Evolutionary conservation across 2,797 vertebrate species (phyloP).

Genomic region (Babyrousa celebensis): DNA sequence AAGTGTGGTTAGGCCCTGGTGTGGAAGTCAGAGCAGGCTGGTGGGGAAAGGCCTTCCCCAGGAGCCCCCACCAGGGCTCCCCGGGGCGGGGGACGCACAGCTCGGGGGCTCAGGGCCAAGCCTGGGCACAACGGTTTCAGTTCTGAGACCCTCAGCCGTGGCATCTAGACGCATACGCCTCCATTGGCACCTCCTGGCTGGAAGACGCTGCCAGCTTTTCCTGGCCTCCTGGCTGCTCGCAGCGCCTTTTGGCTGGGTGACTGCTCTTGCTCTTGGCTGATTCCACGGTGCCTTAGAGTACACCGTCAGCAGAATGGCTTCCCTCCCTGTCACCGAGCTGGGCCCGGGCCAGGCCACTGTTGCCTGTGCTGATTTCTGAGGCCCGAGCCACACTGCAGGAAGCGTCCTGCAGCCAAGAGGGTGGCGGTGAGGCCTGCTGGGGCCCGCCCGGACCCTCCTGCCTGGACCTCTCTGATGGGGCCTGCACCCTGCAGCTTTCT

Average conservation of each 20-base stretch:
- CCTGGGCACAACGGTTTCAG: neutral
- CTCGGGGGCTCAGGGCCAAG: neutral
- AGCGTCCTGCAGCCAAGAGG: slow-evolving; percentile 17
- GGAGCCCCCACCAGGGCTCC: neutral
- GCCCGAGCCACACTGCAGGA: slow-evolving; percentile 50
- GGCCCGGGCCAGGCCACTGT: slow-evolving; percentile 58
- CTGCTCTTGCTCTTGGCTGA: slow-evolving; percentile 73
- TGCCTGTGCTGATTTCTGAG: slow-evolving; percentile 17
- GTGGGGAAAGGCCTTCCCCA: neutral
- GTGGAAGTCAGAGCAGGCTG: neutral
- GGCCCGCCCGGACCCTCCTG: neutral
- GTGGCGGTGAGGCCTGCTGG: slow-evolving; percentile 9
- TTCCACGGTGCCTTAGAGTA: slow-evolving; percentile 44
- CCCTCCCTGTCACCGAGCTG: slow-evolving; percentile 56
- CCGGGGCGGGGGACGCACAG: neutral
- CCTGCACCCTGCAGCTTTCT: neutral
- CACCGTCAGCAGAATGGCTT: slow-evolving; percentile 79
- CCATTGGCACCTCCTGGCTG: slow-evolving; percentile 60
- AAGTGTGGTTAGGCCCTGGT: neutral
- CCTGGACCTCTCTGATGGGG: neutral
- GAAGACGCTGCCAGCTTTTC: slow-evolving; percentile 65
- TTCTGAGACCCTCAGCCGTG: neutral
- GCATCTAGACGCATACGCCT: neutral
- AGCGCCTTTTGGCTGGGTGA: slow-evolving; percentile 73
- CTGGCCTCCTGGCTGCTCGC: slow-evolving; percentile 51